Conservation (phyloP, 2,797 vertebrate species). For the Vespertilio murinus region DNA sequence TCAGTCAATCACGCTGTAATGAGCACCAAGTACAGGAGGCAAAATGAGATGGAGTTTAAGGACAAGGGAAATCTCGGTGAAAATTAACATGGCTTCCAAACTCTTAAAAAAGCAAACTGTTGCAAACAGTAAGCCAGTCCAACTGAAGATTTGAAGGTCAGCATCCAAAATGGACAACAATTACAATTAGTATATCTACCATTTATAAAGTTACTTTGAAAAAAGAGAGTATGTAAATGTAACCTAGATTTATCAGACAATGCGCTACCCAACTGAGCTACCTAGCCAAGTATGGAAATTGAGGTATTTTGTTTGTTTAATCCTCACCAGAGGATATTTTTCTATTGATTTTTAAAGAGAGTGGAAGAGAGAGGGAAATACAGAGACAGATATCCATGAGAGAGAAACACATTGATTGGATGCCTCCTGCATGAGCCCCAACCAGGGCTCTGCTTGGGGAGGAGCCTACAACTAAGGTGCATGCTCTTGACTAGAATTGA, state of each 20-base stretch:
- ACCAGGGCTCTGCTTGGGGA: too few relatives aligned
- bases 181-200: slow-evolving; percentile 54
- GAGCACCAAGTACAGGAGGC: slow-evolving; percentile 51
- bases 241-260: background rate
- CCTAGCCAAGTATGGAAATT: too few relatives aligned
- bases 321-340: too few relatives aligned
- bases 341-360: too few relatives aligned
- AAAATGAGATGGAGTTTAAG: slow-evolving; percentile 68
- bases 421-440: background rate
- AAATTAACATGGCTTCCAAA: slow-evolving; percentile 74
- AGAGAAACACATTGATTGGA: background rate
- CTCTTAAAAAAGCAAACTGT: slow-evolving; percentile 60
- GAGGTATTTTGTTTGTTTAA: too few relatives aligned
- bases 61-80: slow-evolving; percentile 64
- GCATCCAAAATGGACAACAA: slow-evolving; percentile 56
- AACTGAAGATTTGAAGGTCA: slow-evolving; percentile 64
- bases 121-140: slow-evolving; percentile 53
- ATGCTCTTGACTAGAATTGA: background rate
- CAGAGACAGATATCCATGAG: background rate
- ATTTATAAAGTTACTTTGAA: slow-evolving; percentile 58
- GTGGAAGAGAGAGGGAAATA: too few relatives aligned
- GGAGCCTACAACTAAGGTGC: too few relatives aligned
- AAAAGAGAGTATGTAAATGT: slow-evolving; percentile 36
- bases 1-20: slow-evolving; percentile 70
- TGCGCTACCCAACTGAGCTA: too few relatives aligned